Evolutionary conservation across 2,113 vertebrate species (phyloP), one percentile per base, ranked within the genome.

Genomic region (Neotoma lepida): DNA sequence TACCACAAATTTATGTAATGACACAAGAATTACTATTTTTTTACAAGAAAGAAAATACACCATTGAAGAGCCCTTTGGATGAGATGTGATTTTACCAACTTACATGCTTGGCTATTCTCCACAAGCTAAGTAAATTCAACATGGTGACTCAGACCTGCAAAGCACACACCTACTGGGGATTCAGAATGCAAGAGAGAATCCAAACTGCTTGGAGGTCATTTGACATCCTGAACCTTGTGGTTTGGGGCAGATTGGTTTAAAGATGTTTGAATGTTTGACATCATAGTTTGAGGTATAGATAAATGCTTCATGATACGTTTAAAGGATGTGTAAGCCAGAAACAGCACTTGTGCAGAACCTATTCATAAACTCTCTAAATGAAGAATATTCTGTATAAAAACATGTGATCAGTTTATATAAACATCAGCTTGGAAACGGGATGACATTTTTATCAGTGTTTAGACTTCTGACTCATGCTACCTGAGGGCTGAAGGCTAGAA

Each of bases 361-460:
- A 76, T 13, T 93, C 3, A 44, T 20, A 24, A 61, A 44, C 0
- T 78, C 2, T 15, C 1, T 77, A 81, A 96, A 51, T 35, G 1
- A 18, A 88, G 84, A 87, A 24, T 51, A 22, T 56, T 61, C 10
- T 70, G 68, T 76, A 39, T 94, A 4, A 76, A 74, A 28, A 39
- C 4, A 63, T 9, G 3, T 63, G 26, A 63, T 9, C 35, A 82
- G 2, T 77, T 66, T 86, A 44, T 68, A 58, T n/a, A n/a, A n/a
- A n/a, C 9, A 49, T 86, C 7, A 58, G 70, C n/a, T 91, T 90
- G 33, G 18, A 56, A 90, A 22, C 6, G 81, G 41, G 39, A 46
- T 73, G 15, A 26, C 17, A 41, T 66, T 88, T 88, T 96, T 89
- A 17, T 5, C 18, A 49, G 12, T 39, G 90, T 95, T 92, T 66